Base-by-base conservation (phyloP, 2,888 invertebrate genomes). In the Troides aeacus region DNA sequence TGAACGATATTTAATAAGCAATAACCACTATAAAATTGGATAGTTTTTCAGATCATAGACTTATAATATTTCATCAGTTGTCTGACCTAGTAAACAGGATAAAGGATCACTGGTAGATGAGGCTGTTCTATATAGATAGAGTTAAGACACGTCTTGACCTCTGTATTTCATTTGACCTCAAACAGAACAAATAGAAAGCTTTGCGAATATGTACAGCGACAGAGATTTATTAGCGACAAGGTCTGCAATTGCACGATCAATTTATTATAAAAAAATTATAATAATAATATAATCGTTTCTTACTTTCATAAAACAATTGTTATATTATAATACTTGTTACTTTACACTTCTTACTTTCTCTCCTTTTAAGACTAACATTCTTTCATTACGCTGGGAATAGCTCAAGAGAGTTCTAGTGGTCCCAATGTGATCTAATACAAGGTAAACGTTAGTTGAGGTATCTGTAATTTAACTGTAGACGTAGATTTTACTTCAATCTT, bases 171-270 rank as follows among this genome's bases (percentile, higher is more conserved):
- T 68, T 59, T 68, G 50, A 68, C 68, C 63, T 68, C 63, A 23
- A 59, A 57, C 23, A 30, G 17, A 57, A 62, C 56, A 62, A 62
- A 63, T 67, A 68, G 62, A 68, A 68, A 68, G 68, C 68, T 68
- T 58, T 23, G 59, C 50, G 42, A 62, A 58, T 62, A 62, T 56
- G 58, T 58, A 68, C 15, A 23, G 18, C 10, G 24, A 21, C 36
- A 21, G 18, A 50, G 50, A 59, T 58, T 17, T 68, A 23, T 50
- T 50, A 46, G 5, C 46, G 36, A 36, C 58, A 68, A 68, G 68
- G 63, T 30, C 63, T 58, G 24, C 36, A 56, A 56, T 63, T 63
- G 42, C 42, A 30, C 59, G 59, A 59, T 68, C 39, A 21, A 57
- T 57, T 21, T 57, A 57, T 21, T 5, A 21, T 8, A 21, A 56